phyloP scores from a whole-genome alignment of 2,888 invertebrate genomes.

The Sicus ferrugineus region DNA sequence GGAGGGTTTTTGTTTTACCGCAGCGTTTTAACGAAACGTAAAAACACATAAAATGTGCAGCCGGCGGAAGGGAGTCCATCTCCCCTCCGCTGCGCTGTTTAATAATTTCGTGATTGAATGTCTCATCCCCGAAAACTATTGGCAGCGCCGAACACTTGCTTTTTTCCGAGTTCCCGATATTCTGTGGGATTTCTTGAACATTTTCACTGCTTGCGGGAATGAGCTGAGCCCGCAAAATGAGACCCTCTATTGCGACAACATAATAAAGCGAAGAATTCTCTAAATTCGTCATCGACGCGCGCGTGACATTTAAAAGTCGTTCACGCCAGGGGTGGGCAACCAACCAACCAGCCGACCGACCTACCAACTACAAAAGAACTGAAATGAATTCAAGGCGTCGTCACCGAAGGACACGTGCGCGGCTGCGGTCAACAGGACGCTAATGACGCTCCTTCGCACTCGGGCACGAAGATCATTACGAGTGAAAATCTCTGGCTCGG shows the following conservation, averaged over 20 bases:
- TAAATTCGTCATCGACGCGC: conserved; percentile 25
- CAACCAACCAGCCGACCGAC: background rate
- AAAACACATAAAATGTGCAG: background rate
- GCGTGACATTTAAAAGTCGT: conserved; percentile 37
- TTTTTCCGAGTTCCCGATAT: too few species aligned
- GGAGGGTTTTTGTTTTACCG: background rate
- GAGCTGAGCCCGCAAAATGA: too few species aligned
- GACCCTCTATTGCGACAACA: too few species aligned
- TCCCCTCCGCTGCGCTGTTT: background rate
- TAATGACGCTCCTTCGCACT: conserved; percentile 27
- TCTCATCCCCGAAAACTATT: too few species aligned
- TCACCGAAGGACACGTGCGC: conserved; percentile 30
- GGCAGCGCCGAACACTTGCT: too few species aligned
- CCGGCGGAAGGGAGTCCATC: background rate
- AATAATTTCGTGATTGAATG: too few species aligned
- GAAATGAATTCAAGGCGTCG: too few species aligned
- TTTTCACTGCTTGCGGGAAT: too few species aligned
- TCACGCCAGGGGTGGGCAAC: conserved; percentile 22
- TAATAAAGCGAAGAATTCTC: background rate
- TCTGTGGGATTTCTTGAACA: too few species aligned
- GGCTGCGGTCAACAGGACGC: conserved; percentile 10
- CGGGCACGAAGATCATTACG: conserved; percentile 43
- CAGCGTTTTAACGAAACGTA: background rate
- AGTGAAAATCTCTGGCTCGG: conserved; percentile 43
- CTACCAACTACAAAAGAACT: too few species aligned